phyloP scores from a whole-genome alignment of 64 coral and sea anemone genomes.

The Stylophora pistillata region DNA sequence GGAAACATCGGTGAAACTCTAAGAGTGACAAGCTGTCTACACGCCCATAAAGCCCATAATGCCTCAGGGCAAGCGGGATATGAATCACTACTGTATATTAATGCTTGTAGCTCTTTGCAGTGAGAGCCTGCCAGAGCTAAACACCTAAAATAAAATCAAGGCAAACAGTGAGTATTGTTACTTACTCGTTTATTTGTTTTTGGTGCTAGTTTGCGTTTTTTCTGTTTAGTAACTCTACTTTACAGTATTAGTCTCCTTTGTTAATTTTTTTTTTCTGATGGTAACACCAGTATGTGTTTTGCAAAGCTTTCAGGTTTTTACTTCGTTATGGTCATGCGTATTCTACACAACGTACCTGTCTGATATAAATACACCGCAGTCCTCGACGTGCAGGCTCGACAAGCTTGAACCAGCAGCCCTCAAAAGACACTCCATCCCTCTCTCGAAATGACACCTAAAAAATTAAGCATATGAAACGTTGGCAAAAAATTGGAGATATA shows the following conservation, averaged over 20 bases:
- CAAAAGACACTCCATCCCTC: conserved; percentile 79
- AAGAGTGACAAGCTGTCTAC: conserved; percentile 62
- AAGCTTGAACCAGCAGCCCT: conserved; percentile 56
- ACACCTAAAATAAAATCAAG: conserved; percentile 33
- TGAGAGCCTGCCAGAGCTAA: conserved; percentile 66
- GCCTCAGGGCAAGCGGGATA: conserved; percentile 90
- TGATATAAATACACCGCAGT: conserved; percentile 70
- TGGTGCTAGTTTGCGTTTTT: no score
- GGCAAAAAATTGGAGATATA: no score
- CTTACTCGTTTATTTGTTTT: no score
- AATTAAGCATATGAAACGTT: no score
- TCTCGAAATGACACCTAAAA: conserved; percentile 80
- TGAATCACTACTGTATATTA: conserved; percentile 75
- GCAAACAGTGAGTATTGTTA: neutral
- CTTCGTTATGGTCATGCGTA: no score
- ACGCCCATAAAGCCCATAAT: conserved; percentile 80
- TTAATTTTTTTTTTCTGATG: no score
- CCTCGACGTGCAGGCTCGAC: conserved; percentile 71
- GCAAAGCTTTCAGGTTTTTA: no score
- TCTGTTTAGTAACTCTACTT: no score
- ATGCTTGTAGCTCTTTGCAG: conserved; percentile 56
- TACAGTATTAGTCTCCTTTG: no score
- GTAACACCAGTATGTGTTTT: no score
- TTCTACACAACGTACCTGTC: conserved; percentile 64
- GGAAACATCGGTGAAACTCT: conserved; percentile 71